phyloP scores from a whole-genome alignment of 2,797 vertebrate species.

The Chaetophractus vellerosus region DNA sequence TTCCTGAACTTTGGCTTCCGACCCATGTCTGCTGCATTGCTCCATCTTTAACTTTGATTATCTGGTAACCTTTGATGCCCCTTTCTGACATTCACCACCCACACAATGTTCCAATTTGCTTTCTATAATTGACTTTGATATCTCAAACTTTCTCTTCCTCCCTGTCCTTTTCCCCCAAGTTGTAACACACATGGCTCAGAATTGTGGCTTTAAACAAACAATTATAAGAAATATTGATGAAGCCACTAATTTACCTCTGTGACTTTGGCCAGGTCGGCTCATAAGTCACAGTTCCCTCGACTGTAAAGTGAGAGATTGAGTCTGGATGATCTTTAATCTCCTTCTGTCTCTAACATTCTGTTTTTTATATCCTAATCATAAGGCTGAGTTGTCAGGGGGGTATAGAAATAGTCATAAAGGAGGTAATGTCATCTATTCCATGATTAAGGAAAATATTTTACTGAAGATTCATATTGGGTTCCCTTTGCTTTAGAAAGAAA shows the following conservation, averaged over 20 bases:
- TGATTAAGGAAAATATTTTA: conserved; percentile 52
- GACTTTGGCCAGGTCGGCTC: not conserved
- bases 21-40: not conserved
- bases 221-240: not conserved
- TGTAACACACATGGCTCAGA: not conserved
- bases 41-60: not conserved
- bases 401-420: conserved; percentile 52
- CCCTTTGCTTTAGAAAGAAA: conserved; percentile 62
- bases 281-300: not conserved
- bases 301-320: not conserved
- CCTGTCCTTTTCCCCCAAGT: not conserved
- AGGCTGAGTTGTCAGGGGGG: not conserved
- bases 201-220: not conserved
- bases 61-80: not conserved
- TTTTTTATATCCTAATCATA: not conserved
- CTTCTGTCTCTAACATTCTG: not conserved
- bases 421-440: conserved; percentile 37
- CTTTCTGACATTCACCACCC: not conserved
- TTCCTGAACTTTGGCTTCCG: not conserved
- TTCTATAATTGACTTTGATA: not conserved
- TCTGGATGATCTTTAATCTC: not conserved
- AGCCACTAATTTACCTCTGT: not conserved
- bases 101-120: not conserved
- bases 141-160: not conserved
- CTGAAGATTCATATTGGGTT: conserved; percentile 13